Evolutionary conservation across 2,113 vertebrate genomes (phyloP), one percentile per base, ranked within the genome.

Genomic region (Rallus limicola): DNA sequence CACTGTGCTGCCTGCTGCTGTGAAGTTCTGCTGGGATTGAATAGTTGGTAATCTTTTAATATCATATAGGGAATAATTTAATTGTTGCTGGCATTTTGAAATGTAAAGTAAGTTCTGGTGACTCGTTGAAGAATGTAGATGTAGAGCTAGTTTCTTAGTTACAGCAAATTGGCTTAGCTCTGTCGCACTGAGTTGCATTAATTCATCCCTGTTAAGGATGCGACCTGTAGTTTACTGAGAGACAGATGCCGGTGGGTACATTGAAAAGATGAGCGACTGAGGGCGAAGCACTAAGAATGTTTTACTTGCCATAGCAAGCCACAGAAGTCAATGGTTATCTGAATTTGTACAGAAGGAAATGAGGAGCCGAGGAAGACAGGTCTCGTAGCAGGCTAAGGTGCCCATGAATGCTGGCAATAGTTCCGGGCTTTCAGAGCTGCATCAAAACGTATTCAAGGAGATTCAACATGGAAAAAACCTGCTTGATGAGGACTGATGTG

Each of bases 21-120:
- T 72, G 62, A 91, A 83, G n/a, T 92, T 95, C 48, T 94, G 21
- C 63, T 53, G 53, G n/a, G 28, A 62, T 10, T 91, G 65, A 92
- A 50, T 71, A 58, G 62, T 56, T 86, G 34, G 24, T 92, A 88
- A 86, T 78, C 64, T 96, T 92, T 88, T 89, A 69, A 82, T 95
- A 71, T 93, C 44, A 26, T 82, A 82, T 34, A 13, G 44, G 72
- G 65, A 79, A 69, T 83, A 67, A 94, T 93, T 53, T 92, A 86
- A 79, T 65, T 56, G 58, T 9, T 76, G n/a, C 62, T 95, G 58
- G 52, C 0, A 6, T 92, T 96, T 90, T 82, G 65, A 90, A 93
- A 92, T 56, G 62, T 84, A 78, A 96, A 93, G 46, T 84, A 58
- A 79, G 72, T 86, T 65, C 48, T 86, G 58, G 12, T 58, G 28